Evolutionary conservation across 2,113 vertebrate species (phyloP), one percentile per base, ranked within the genome.

Genomic region (Oryzias celebensis): DNA sequence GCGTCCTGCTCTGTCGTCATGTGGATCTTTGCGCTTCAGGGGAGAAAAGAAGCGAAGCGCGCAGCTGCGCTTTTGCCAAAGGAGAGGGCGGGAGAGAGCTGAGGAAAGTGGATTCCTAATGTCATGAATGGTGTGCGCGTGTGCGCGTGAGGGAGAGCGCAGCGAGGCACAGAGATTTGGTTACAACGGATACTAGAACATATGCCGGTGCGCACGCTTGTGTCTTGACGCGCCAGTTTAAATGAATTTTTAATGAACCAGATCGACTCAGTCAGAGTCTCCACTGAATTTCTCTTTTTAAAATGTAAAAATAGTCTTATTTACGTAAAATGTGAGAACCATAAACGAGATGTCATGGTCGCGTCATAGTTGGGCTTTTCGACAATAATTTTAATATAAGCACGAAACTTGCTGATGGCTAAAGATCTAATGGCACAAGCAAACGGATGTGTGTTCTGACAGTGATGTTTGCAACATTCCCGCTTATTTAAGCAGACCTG

Each of bases 41-140:
- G 50, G 49, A 22, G 55, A 50, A 26, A 54, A 54, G 49, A 52
- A 61, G 52, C 52, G 58, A 18, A 24, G 63, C 57, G 68, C 62
- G 16, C 53, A 61, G 67, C 58, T 68, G 74, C 63, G 62, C 53
- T 58, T 64, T 28, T 56, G 61, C 57, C 52, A 68, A 60, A 42
- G 46, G 41, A 49, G 53, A 53, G 71, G 56, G 73, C 18, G 61
- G 68, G 50, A 31, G 68, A 53, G 65, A 44, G 50, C 20, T n/a
- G 62, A 58, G 20, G 24, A 44, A 41, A 65, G 61, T 41, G 46
- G 52, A 14, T 47, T 62, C 46, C 65, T 71, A 43, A 59, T 68
- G 55, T 64, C 65, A 68, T 68, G 53, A 36, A 54, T 56, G 26
- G 64, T 53, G 48, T 55, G 58, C n/a, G 55, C 5, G 50, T 42